Evolutionary conservation across 2,797 vertebrate genomes (phyloP), one percentile per base, ranked within the genome.

Genomic region (Aplochiton taeniatus): DNA sequence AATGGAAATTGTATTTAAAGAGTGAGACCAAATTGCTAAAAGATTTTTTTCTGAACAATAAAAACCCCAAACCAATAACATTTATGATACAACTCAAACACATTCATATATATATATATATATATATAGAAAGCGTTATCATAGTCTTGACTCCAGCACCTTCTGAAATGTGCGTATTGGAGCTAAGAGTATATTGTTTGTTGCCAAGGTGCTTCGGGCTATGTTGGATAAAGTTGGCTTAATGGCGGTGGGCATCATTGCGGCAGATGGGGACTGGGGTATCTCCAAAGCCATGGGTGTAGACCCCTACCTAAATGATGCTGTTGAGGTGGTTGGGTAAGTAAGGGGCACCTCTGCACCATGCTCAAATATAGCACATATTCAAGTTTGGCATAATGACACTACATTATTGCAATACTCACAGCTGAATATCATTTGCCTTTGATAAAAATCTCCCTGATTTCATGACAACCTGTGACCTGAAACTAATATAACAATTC

Each of bases 281-380:
- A 4, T 97, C 85, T 85, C 93, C 56, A 85, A 74, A 0, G 83
- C 85, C 67, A 80, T 96, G 89, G 47, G 86, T 72, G 51, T 79
- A 80, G 95, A 96, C 89, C 86, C 93, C 0, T 87, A 89, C 85
- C 94, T 97, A 73, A 91, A 89, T 81, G 87, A 91, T 70, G 92
- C 93, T 70, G 78, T 96, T 85, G 80, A 93, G 69, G 85, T 95
- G 80, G 91, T 96, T 68, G 95, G 95, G 95, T 96, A 90, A 95
- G 94, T 94, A 88, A 18, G 20, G 51, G 65, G 20, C 5, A 10
- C n/a, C n/a, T 1, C 55, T 31, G 10, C 19, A 43, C 4, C 43
- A 13, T 8, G 53, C 20, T 4, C 0, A 54, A n/a, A 10, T 19
- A 8, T 16, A 20, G 45, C 1, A 1, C 46, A 52, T 14, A 13